Evolutionary conservation across 1,140 invertebrate species (phyloP), one percentile per base, ranked within the genome.

Genomic region (Bathynomus jamesi): DNA sequence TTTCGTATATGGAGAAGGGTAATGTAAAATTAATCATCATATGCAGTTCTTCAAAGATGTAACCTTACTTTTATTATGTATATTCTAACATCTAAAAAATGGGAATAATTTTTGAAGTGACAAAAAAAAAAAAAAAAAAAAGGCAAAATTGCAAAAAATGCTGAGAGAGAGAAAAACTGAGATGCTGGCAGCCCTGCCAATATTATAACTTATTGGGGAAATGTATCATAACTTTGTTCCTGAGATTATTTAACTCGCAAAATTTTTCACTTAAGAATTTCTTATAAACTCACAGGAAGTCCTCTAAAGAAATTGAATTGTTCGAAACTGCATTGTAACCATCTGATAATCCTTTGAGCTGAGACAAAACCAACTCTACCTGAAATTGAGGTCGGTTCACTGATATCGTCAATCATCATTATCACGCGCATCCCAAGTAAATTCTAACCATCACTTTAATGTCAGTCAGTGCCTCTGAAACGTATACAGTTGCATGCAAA

Each of bases 251-350:
- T 13, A 21, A 21, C 11, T 13, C 21, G 21, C 11, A 21, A 13
- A 11, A 53, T 11, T 13, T 11, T 11, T 53, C 46, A 13, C 11
- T 53, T 13, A 53, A 13, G 21, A 53, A 11, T 53, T 53, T 11
- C 46, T 13, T 21, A 11, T 13, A 21, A 28, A 10, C 65, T 67
- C 25, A 67, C 65, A 67, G 30, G 65, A 67, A 46, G 13, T 67
- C 65, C n/a, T 67, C 65, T 3, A 25, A 3, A 7, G 28, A 24
- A 28, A 67, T 67, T 31, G 8, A 1, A 10, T 27, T 27, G 7
- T 32, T 46, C 11, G 65, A 27, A 28, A 5, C 25, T 31, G 40
- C 7, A 24, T 67, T 28, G 2, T 40, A 67, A 46, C 65, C 65
- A 7, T 28, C 65, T 4, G 60, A 27, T 4, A 67, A 24, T 4